Percentiles rank a stretch among this genome's conserved stretches.
Conservation (phyloP, 2,113 vertebrate species). For the Formicarius rufipectus region DNA sequence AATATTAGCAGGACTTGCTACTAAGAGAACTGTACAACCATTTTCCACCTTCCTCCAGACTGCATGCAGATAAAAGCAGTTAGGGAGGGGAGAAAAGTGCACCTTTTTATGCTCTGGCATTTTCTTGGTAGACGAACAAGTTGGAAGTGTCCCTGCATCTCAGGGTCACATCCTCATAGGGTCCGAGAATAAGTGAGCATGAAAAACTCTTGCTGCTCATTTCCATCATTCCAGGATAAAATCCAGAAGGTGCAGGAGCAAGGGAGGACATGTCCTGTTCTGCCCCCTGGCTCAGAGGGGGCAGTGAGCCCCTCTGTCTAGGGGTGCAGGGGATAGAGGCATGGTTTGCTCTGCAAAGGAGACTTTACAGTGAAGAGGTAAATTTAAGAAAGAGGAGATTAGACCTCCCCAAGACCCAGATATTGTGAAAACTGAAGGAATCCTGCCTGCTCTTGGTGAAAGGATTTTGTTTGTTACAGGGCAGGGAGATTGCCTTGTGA, state of each 20-base stretch:
- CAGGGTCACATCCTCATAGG: background rate
- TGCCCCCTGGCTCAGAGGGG: background rate
- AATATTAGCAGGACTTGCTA: background rate
- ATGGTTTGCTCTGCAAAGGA: background rate
- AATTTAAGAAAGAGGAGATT: background rate
- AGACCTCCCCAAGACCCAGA: background rate
- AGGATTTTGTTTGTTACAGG: background rate
- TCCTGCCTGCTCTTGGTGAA: background rate
- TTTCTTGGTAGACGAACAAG: background rate
- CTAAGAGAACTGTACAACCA: background rate
- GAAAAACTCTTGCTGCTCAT: background rate
- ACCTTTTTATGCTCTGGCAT: background rate
- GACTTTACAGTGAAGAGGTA: background rate
- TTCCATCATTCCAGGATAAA: background rate
- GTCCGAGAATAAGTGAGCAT: background rate
- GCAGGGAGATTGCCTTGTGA: background rate
- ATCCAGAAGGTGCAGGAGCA: background rate
- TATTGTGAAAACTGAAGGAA: background rate
- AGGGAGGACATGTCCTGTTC: rapidly evolving
- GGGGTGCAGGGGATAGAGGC: background rate
- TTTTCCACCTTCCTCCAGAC: background rate
- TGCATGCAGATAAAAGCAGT: background rate
- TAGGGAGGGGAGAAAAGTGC: background rate
- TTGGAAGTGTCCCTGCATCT: background rate
- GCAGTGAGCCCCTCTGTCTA: background rate